Percentiles rank a stretch among this genome's conserved stretches.
Evolutionary conservation across 2,888 invertebrate genomes (phyloP).

Genomic region (Lycophotia porphyrea): DNA sequence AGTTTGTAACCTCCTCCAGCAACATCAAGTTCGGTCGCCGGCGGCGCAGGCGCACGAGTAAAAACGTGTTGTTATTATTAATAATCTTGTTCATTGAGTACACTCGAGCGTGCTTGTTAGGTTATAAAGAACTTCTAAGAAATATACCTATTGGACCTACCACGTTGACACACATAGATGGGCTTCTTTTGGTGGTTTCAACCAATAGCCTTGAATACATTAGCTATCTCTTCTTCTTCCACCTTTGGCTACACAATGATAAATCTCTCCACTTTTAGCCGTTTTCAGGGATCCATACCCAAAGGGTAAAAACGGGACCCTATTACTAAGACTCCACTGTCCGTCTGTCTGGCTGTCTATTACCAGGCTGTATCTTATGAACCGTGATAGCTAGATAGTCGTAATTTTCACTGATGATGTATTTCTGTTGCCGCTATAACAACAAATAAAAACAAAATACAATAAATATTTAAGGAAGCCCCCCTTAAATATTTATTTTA

Average conservation of each 20-base stretch:
- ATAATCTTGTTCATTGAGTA: conserved; percentile 85
- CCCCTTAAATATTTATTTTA: too few species aligned
- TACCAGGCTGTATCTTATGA: too few species aligned
- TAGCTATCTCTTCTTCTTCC: not conserved
- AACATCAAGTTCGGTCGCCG: conserved; percentile 79
- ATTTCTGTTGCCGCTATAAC: too few species aligned
- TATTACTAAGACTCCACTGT: too few species aligned
- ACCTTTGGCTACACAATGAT: not conserved
- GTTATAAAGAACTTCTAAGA: conserved; percentile 72
- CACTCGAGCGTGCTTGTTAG: conserved; percentile 67
- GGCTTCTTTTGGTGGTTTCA: not conserved
- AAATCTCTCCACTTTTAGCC: too few species aligned
- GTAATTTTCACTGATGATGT: too few species aligned
- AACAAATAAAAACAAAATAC: too few species aligned
- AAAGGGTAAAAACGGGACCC: too few species aligned
- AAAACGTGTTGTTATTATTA: conserved; percentile 88
- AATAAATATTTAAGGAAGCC: too few species aligned
- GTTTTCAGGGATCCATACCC: too few species aligned
- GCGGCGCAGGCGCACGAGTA: conserved; percentile 85
- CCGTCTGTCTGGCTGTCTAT: too few species aligned
- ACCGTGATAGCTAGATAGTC: too few species aligned
- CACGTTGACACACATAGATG: conserved; percentile 54
- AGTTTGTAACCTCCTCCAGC: conserved; percentile 72
- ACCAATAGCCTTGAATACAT: not conserved
- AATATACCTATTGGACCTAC: conserved; percentile 69